Evolutionary conservation across 2,797 vertebrate species (phyloP).

Genomic region (Heteromormyrus szaboi): DNA sequence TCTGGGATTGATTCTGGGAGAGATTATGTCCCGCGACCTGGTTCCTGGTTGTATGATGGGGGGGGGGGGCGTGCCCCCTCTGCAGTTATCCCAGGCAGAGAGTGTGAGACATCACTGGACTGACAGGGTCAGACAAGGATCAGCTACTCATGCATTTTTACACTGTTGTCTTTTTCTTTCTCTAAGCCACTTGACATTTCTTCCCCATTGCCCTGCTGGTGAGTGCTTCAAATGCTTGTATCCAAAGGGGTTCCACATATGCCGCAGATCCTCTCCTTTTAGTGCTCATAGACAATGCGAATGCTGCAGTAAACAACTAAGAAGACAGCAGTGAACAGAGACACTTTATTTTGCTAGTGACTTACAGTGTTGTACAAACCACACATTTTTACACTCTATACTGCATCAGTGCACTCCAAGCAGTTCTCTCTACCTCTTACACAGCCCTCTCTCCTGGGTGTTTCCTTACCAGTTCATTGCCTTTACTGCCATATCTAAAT

Average conservation of each 20-base stretch:
- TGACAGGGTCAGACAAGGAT: constrained; percentile 46
- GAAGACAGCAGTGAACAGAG: neutral
- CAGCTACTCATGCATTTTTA: constrained; percentile 49
- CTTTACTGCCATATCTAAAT: neutral
- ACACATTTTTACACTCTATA: neutral
- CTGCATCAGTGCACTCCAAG: neutral
- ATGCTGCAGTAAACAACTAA: neutral
- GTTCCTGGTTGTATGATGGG: neutral
- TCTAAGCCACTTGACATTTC: constrained; percentile 20
- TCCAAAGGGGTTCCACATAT: neutral
- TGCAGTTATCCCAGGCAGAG: constrained; percentile 38
- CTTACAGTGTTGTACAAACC: neutral
- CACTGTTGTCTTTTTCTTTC: constrained; percentile 33
- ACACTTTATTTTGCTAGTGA: neutral
- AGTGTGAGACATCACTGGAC: constrained; percentile 49
- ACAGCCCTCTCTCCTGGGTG: neutral
- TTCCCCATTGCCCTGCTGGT: constrained; percentile 3
- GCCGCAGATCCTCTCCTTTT: neutral
- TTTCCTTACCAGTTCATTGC: neutral
- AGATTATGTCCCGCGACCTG: neutral
- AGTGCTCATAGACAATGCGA: neutral
- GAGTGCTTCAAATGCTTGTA: neutral
- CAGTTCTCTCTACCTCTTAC: neutral
- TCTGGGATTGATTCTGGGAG: neutral
- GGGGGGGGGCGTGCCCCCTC: constrained; percentile 18